A percentile compares a stretch with the other conserved stretches of the same genome.
Conservation (phyloP, 2,113 vertebrate species). For the Barbus barbus region DNA sequence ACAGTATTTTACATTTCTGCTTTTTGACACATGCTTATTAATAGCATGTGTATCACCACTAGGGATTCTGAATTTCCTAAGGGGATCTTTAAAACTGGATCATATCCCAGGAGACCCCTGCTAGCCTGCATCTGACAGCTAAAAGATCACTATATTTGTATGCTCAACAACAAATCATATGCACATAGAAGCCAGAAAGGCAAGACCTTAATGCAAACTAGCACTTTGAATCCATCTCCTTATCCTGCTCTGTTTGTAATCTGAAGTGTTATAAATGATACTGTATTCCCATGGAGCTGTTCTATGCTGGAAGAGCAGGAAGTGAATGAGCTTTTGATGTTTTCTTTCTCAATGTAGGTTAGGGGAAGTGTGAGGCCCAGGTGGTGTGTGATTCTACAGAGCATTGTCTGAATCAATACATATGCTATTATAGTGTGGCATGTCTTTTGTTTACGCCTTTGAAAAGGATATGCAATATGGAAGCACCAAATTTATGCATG, state of each 20-base stretch:
- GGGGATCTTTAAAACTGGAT: conserved; percentile 53
- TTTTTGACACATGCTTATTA: conserved; percentile 46
- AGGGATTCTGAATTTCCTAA: conserved; percentile 34
- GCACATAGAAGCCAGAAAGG: conserved; percentile 16
- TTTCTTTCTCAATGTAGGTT: conserved; percentile 38
- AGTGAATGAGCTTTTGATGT: conserved; percentile 33
- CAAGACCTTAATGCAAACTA: conserved; percentile 44
- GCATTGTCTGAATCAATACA: background rate
- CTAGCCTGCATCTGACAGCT: conserved; percentile 50
- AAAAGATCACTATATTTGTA: conserved; percentile 57
- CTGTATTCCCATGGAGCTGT: conserved; percentile 13
- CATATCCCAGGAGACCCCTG: conserved; percentile 45
- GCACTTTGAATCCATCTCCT: conserved; percentile 57
- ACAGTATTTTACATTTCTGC: background rate
- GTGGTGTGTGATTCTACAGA: background rate
- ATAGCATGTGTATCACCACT: conserved; percentile 34
- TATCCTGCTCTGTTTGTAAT: conserved; percentile 53
- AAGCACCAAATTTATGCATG: conserved; percentile 14
- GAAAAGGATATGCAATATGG: background rate
- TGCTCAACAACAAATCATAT: conserved; percentile 41
- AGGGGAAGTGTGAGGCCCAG: conserved; percentile 25
- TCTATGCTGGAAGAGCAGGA: conserved; percentile 5
- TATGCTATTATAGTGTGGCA: background rate
- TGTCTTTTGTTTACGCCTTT: background rate
- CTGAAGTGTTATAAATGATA: conserved; percentile 6